Base-by-base conservation (phyloP, 2,797 vertebrate genomes). In the Hybognathus amarus region DNA sequence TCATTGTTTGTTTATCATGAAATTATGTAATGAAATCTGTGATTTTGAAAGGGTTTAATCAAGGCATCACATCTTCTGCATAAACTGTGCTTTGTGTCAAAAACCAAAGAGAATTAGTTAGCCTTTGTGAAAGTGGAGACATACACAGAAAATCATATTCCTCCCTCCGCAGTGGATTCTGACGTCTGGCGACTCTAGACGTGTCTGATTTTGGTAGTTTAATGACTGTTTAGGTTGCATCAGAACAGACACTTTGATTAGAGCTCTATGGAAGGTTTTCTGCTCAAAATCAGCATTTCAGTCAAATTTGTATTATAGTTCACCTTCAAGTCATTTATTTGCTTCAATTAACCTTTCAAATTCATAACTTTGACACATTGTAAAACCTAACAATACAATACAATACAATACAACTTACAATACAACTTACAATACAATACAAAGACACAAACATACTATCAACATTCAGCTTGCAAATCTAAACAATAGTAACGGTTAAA, bases 181-280 rank as follows among this genome's bases (percentile, higher is more conserved):
- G 33, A 27, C 15, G 42, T 75, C 24, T 83, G 77, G 59, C 10
- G 24, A 77, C 30, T 80, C 54, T 1, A 85, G 68, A 86, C 56
- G 24, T 66, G 75, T 87, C 63, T 79, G 45, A 50, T 83, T 59
- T 68, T 69, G 79, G 61, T 66, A 78, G 71, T 83, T 83, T 80
- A 73, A 85, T 85, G 79, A 75, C 76, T 52, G 82, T 85, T 40
- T 47, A 47, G 42, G 20, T 75, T 78, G 68, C 67, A 86, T 75
- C 36, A 76, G 78, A 75, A 67, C n/a, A 83, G 67, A 78, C 20
- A 68, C 83, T 84, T 86, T 86, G 79, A 82, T 86, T 79, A 74
- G 64, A 82, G 56, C 33, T 27, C 40, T 71, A 33, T 3, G 2
- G 30, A 33, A 64, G 30, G 50, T 86, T 69, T 76, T 83, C 18